Base-by-base conservation (phyloP, 2,797 vertebrate genomes). In the Bucorvus abyssinicus region DNA sequence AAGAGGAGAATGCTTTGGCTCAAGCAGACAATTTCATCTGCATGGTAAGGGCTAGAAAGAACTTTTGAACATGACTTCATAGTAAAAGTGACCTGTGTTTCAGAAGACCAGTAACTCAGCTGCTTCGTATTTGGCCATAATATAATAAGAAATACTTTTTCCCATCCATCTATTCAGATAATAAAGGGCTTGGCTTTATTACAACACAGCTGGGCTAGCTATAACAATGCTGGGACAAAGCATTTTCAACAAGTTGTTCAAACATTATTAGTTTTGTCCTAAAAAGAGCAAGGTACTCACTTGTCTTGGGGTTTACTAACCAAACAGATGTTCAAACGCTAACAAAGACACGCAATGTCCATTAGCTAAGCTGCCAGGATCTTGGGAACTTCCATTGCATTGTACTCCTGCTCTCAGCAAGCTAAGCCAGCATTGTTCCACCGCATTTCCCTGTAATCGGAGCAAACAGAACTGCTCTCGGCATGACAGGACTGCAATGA, bases 281-380 rank as follows among this genome's bases (percentile, higher is more conserved):
- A 77, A 79, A 82, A 94, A 86, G 24, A 82, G 49, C 29, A 90
- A 86, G 86, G 78, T 90, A 82, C 15, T 93, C 42, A 6, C 27
- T 85, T 81, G 65, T 77, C 55, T 80, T 71, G 24, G 27, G 38
- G 12, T 40, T 88, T 89, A 65, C 36, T 69, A 55, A 89, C 34
- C 63, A 82, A 88, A 84, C 53, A 91, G 76, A 94, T 92, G 76
- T 89, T 87, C 79, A 92, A 89, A 89, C 36, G 59, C 65, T 81
- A 79, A 57, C 27, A 81, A 79, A 93, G 85, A 78, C 73, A 88
- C 7, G 32, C 15, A 27, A 17, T 2, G 1, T 74, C 52, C 60
- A 63, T 44, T 47, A 86, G 30, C 52, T 70, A 65, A 67, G 74
- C 67, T 71, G 57, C 40, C 63, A 69, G 61, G 67, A 73, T 87